Evolutionary conservation across 2,888 invertebrate genomes (phyloP), one percentile per base, ranked within the genome.

Genomic region (Noctua pronuba): DNA sequence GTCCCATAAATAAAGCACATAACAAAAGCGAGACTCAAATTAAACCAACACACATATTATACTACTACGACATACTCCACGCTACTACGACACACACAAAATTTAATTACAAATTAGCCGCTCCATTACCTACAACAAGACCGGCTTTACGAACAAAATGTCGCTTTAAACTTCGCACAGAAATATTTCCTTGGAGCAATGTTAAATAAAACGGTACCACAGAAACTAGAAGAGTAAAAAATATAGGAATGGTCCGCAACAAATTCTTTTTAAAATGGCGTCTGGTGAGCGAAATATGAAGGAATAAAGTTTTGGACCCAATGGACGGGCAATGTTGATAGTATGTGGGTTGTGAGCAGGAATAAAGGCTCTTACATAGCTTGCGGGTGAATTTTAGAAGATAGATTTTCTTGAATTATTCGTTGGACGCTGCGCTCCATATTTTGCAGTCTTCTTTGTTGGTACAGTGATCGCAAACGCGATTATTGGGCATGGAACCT

Each of bases 221-320:
- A 55, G 71, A 72, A 62, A 64, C 28, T 80, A 46, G 21, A 67
- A 82, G 80, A 84, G 83, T 78, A 79, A 79, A 85, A 87, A 85
- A 77, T 87, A 88, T 87, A 67, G 73, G 70, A 80, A 74, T 75
- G 60, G 81, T 41, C 79, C 67, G 76, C 75, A 46, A 79, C 78
- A 82, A 87, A 87, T 87, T 84, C 80, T 58, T 49, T 80, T 88
- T 88, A 82, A 88, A 82, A 84, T 76, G 52, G 62, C 66, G 79
- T 65, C 38, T 64, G 64, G 74, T 75, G 84, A 72, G 74, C 55
- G 76, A 84, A 85, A 85, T 85, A 83, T 86, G 74, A 71, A 38
- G 62, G 76, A 75, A 84, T 86, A 86, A 85, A 84, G 76, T 80
- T 74, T 71, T 62, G 55, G 62, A 73, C 75, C 65, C 67, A 75